These are phyloP conservation scores for Ennomos quercinarius DNA, from an alignment of 2,888 invertebrate species.

Conservation along the genomic window DNA sequence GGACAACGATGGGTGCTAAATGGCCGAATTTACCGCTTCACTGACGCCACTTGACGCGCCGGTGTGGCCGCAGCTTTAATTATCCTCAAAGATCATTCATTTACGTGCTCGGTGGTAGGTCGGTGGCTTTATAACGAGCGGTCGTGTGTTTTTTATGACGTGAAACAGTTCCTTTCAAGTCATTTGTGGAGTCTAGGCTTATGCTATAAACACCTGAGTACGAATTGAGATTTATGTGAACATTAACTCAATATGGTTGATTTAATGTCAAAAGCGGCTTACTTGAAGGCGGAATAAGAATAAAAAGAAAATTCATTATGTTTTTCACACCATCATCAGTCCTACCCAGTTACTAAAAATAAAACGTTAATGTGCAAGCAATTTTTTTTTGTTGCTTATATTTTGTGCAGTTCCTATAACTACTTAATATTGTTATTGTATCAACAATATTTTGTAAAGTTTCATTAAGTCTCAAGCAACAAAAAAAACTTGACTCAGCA, in stretches of 20 bases:
- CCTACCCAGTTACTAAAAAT: no score
- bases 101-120: conserved; percentile 46
- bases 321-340: no score
- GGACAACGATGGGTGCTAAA: no score
- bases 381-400: no score
- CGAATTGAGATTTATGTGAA: conserved; percentile 1
- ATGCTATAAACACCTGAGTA: conserved; percentile 1
- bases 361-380: no score
- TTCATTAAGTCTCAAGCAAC: background rate
- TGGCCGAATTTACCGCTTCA: no score
- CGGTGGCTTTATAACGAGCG: conserved; percentile 51
- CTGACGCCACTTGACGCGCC: background rate
- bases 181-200: conserved; percentile 6
- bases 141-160: conserved; percentile 15
- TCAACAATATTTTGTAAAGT: background rate
- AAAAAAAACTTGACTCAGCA: conserved; percentile 46
- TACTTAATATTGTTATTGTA: no score
- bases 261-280: no score
- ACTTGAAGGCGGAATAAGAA: no score
- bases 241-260: no score
- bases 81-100: conserved; percentile 52
- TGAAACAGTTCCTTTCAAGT: conserved; percentile 9
- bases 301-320: no score
- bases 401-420: no score
- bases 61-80: conserved; percentile 29